Conservation (phyloP, 2,797 vertebrate species). For the Rousettus madagascariensis region DNA sequence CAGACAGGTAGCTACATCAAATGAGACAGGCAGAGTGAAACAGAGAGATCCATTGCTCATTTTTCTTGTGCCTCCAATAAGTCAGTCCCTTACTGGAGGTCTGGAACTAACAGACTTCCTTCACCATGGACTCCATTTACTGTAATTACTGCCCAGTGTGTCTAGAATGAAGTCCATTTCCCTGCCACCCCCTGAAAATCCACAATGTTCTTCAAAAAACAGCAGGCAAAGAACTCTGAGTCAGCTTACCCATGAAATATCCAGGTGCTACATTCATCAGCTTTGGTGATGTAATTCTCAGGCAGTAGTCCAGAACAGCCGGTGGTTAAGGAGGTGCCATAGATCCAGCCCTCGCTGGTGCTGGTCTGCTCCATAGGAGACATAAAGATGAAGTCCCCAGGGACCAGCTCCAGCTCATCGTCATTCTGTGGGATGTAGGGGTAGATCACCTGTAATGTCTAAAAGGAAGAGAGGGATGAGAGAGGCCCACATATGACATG, state of each 20-base stretch:
- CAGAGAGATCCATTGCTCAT: fast-evolving
- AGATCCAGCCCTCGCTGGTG: slow-evolving; percentile 98
- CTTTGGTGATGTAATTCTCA: slow-evolving; percentile 96
- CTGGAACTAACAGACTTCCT: neutral
- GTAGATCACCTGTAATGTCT: slow-evolving; percentile 98
- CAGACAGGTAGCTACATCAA: fast-evolving
- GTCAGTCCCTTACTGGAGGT: neutral
- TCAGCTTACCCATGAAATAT: slow-evolving; percentile 94
- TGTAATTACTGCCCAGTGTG: fast-evolving
- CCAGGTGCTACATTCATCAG: slow-evolving; percentile 97
- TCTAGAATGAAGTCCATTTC: too few species aligned
- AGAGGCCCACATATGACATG: neutral
- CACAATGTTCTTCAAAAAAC: fast-evolving
- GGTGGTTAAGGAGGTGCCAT: slow-evolving; percentile 92
- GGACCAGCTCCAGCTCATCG: slow-evolving; percentile 95
- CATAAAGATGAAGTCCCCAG: slow-evolving; percentile 98
- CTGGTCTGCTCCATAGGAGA: slow-evolving; percentile 93
- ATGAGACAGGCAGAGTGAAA: too few species aligned
- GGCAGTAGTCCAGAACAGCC: slow-evolving; percentile 96
- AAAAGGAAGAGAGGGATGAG: neutral
- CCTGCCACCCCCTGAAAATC: neutral
- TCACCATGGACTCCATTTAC: fast-evolving
- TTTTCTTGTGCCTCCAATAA: neutral
- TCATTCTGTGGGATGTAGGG: slow-evolving; percentile 97
- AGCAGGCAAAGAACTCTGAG: fast-evolving